phyloP scores from a whole-genome alignment of 2,797 vertebrate genomes.

The Mormyrus hasselquistii region DNA sequence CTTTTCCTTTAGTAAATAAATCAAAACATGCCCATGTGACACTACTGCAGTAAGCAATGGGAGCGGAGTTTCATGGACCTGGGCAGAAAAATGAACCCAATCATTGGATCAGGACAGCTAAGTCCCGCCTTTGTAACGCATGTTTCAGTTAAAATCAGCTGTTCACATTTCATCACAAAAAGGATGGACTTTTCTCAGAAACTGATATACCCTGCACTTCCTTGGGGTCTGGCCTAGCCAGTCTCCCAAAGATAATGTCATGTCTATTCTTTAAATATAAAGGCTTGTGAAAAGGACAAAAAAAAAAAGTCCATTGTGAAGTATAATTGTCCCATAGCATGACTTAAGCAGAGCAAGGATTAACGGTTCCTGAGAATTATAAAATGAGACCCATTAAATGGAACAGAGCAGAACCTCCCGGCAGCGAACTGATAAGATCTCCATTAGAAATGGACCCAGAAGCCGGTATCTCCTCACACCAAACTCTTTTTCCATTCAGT shows the following conservation, averaged over 20 bases:
- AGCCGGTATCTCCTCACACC: constrained; percentile 30
- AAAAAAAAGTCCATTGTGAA: constrained; percentile 6
- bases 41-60: not conserved
- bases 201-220: not conserved
- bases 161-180: not conserved
- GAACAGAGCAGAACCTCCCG: constrained; percentile 36
- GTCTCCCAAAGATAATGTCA: not conserved
- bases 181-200: not conserved
- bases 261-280: not conserved
- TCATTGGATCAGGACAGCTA: not conserved
- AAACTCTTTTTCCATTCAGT: constrained; percentile 24
- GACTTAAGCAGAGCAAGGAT: not conserved
- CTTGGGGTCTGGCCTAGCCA: not conserved
- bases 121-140: not conserved
- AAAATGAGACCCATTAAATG: constrained; percentile 29
- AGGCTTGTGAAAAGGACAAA: not conserved
- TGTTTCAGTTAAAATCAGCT: not conserved
- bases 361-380: constrained; percentile 29
- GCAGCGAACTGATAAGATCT: constrained; percentile 41
- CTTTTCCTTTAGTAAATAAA: not conserved
- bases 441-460: constrained; percentile 42
- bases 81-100: not conserved
- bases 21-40: not conserved
- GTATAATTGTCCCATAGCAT: constrained; percentile 37
- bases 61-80: not conserved